A percentile compares a stretch with the other conserved stretches of the same genome.
phyloP scores from a whole-genome alignment of 2,888 invertebrate genomes.

The Anticlea derivata region DNA sequence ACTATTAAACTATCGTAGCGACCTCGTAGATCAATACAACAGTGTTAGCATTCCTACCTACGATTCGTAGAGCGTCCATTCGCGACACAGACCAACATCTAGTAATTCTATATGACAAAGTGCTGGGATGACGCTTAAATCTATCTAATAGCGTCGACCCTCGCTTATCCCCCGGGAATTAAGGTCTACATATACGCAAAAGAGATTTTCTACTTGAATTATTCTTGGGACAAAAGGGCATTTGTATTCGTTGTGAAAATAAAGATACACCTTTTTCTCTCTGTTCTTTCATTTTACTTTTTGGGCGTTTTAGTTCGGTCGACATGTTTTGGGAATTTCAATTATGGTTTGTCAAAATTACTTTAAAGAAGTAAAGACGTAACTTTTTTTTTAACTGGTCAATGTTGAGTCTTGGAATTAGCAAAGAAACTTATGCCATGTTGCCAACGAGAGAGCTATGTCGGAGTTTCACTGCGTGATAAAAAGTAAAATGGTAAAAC shows the following conservation, averaged over 20 bases:
- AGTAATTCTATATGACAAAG: constrained; percentile 24
- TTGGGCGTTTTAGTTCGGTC: constrained; percentile 15
- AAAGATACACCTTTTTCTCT: constrained; percentile 34
- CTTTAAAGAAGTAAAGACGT: too few species aligned
- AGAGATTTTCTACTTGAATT: constrained; percentile 40
- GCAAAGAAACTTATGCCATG: too few species aligned
- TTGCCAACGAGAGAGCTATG: too few species aligned
- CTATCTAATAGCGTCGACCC: constrained; percentile 34
- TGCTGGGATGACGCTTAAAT: constrained; percentile 28
- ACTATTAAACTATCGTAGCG: not conserved
- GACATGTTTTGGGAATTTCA: constrained; percentile 13
- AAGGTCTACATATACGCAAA: constrained; percentile 33
- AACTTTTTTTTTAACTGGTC: too few species aligned
- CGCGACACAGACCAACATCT: not conserved
- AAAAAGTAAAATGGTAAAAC: too few species aligned
- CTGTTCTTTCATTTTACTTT: constrained; percentile 16
- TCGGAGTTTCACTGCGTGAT: too few species aligned
- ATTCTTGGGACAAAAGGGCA: constrained; percentile 33
- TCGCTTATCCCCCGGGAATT: constrained; percentile 32
- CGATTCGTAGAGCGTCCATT: not conserved
- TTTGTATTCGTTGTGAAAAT: constrained; percentile 36
- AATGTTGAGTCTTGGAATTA: too few species aligned
- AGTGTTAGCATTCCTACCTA: not conserved
- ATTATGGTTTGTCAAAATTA: not conserved
- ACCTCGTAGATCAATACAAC: too few species aligned